Evolutionary conservation across 2,797 vertebrate genomes (phyloP).

Genomic region (Lacerta viridis): DNA sequence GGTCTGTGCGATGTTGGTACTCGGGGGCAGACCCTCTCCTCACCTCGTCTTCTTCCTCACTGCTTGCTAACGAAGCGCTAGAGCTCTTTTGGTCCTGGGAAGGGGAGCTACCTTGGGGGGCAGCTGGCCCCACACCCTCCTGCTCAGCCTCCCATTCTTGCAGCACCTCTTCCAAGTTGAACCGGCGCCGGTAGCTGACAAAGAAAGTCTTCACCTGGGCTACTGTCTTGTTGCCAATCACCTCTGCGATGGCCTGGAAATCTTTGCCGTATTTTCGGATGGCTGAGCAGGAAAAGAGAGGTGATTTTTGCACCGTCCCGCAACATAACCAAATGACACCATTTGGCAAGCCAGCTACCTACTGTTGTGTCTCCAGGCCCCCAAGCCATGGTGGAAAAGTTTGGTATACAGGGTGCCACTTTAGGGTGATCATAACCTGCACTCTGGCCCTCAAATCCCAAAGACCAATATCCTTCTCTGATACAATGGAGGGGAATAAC

Average conservation of each 20-base stretch:
- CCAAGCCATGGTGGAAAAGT: too few species aligned
- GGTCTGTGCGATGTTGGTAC: neutral
- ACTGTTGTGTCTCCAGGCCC: too few species aligned
- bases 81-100: conserved; percentile 60
- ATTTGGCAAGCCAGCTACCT: neutral
- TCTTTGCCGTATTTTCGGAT: conserved; percentile 92
- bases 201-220: conserved; percentile 93
- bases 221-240: conserved; percentile 91
- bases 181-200: conserved; percentile 91
- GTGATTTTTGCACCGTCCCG: neutral
- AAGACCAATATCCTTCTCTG: neutral
- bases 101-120: neutral
- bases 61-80: conserved; percentile 73
- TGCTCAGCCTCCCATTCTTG: conserved; percentile 94
- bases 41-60: conserved; percentile 76
- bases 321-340: too few species aligned
- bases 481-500: too few species aligned
- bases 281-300: conserved; percentile 74
- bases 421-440: too few species aligned
- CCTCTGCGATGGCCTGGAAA: conserved; percentile 90
- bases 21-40: conserved; percentile 5
- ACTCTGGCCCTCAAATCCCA: too few species aligned
- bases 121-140: conserved; percentile 78
- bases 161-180: conserved; percentile 93
- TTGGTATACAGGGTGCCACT: neutral